Evolutionary conservation across 2,797 vertebrate species (phyloP).

Genomic region (Botia almorhae): DNA sequence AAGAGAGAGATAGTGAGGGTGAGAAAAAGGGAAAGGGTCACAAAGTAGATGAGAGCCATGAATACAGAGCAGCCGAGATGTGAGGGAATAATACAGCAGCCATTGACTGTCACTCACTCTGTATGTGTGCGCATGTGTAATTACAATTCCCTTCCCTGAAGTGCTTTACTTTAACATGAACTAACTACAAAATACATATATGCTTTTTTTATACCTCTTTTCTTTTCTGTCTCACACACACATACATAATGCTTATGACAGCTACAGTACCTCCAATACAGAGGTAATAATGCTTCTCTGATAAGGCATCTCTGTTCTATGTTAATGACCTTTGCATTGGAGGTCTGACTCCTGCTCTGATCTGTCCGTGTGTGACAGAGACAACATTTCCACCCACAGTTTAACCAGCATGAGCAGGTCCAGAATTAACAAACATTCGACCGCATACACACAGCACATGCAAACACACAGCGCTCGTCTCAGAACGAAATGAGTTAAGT

Average conservation of each 20-base stretch:
- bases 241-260: constrained; percentile 70
- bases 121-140: constrained; percentile 79
- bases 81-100: constrained; percentile 84
- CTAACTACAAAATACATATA: constrained; percentile 57
- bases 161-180: constrained; percentile 69
- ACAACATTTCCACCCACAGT: not conserved
- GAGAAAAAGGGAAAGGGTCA: constrained; percentile 55
- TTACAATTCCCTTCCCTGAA: constrained; percentile 77
- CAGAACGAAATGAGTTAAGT: constrained; percentile 75
- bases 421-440: constrained; percentile 40
- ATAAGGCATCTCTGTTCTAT: not conserved
- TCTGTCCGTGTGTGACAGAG: not conserved
- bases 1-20: constrained; percentile 50
- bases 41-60: constrained; percentile 78
- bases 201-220: constrained; percentile 45
- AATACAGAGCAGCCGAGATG: constrained; percentile 83
- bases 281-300: not conserved
- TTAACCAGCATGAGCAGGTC: constrained; percentile 12
- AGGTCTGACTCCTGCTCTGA: not conserved
- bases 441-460: constrained; percentile 44
- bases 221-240: constrained; percentile 42
- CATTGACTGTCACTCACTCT: constrained; percentile 85
- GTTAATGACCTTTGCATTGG: constrained; percentile 1
- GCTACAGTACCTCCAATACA: constrained; percentile 46
- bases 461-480: constrained; percentile 62